phyloP scores from a whole-genome alignment of 2,113 vertebrate genomes.

The Chloropsis cyanopogon region DNA sequence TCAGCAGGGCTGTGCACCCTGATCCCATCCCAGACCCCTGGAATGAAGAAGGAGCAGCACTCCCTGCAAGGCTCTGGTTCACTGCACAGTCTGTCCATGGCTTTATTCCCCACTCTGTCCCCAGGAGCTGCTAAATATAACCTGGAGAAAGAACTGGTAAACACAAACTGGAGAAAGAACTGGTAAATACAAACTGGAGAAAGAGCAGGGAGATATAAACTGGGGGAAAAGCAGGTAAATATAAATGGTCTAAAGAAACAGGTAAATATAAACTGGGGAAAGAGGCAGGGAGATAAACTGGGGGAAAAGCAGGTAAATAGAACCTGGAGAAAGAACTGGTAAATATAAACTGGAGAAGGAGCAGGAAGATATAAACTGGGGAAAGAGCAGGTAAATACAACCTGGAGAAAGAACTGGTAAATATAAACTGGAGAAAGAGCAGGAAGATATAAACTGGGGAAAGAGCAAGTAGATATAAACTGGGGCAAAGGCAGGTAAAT shows the following conservation, averaged over 20 bases:
- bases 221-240: background rate
- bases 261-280: background rate
- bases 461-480: background rate
- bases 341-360: background rate
- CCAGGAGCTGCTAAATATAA: too few species aligned
- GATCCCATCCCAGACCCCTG: fast-evolving
- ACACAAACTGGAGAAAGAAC: too few species aligned
- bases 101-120: background rate
- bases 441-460: background rate
- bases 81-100: fast-evolving
- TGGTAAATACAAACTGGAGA: too few species aligned
- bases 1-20: fast-evolving
- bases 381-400: background rate
- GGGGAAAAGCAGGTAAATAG: background rate
- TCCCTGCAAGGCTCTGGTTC: background rate
- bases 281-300: background rate
- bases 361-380: background rate
- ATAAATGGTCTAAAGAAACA: background rate
- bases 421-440: background rate
- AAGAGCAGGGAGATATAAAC: background rate
- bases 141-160: too few species aligned
- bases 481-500: background rate
- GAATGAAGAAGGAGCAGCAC: background rate
- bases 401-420: background rate
- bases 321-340: too few species aligned